Conservation (phyloP, 2,888 invertebrate species). For the Agapostemon virescens region DNA sequence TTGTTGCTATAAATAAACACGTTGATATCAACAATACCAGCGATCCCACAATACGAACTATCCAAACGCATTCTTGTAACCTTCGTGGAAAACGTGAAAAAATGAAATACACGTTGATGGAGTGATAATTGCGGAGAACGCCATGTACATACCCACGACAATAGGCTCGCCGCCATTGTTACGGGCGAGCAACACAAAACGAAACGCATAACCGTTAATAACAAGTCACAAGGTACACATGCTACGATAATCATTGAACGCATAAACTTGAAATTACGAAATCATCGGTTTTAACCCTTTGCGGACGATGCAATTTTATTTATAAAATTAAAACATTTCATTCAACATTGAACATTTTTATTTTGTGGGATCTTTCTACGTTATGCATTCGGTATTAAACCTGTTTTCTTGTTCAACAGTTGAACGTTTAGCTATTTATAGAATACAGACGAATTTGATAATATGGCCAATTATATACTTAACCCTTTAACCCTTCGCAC, state of each 20-base stretch:
- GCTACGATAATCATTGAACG: not conserved
- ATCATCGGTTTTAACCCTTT: not conserved
- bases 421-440: no score
- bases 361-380: no score
- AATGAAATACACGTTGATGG: no score
- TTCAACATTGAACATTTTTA: no score
- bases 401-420: no score
- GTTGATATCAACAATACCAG: not conserved
- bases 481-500: no score
- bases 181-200: not conserved
- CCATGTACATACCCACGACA: no score
- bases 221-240: not conserved
- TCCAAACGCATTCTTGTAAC: not conserved
- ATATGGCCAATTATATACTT: no score
- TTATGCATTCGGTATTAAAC: no score
- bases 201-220: not conserved
- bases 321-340: no score
- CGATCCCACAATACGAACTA: not conserved
- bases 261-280: not conserved
- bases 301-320: no score
- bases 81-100: not conserved
- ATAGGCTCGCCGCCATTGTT: not conserved
- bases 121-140: not conserved
- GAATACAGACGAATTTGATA: no score
- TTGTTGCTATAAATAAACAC: not conserved